phyloP scores from a whole-genome alignment of 2,797 vertebrate genomes.

The Trematomus bernacchii region DNA sequence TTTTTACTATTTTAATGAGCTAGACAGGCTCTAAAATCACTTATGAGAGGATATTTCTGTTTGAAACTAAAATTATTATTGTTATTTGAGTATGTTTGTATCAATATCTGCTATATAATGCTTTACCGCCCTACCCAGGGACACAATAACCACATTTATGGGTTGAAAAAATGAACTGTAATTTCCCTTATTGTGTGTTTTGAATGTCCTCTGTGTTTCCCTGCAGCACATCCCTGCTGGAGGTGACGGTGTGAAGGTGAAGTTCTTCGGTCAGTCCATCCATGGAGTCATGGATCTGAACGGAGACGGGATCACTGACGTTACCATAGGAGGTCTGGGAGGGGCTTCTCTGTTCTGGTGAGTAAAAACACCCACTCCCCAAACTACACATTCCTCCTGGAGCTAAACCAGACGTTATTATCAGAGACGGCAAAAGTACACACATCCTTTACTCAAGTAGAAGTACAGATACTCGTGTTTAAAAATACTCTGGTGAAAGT shows the following conservation, averaged over 20 bases:
- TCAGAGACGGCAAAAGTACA: no score
- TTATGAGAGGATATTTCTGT: no score
- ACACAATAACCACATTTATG: background rate
- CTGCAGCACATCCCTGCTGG: constrained; percentile 93
- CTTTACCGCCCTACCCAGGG: no score
- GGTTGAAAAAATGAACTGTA: background rate
- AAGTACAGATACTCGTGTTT: no score
- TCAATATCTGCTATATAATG: no score
- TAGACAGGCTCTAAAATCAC: no score
- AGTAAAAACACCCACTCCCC: constrained; percentile 53
- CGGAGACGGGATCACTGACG: constrained; percentile 93
- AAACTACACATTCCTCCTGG: constrained; percentile 37
- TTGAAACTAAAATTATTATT: no score
- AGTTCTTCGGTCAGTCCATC: constrained; percentile 98
- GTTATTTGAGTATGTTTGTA: no score
- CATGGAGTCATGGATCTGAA: constrained; percentile 98
- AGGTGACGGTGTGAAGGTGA: constrained; percentile 92
- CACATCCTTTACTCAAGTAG: no score
- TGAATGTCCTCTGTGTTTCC: constrained; percentile 36
- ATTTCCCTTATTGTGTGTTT: background rate
- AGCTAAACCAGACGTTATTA: background rate
- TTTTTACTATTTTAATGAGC: no score
- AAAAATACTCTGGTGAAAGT: no score
- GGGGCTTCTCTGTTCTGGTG: constrained; percentile 97
- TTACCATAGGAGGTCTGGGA: constrained; percentile 96